Evolutionary conservation across 2,113 vertebrate genomes (phyloP).

Genomic region (Emydocephalus ijimae): DNA sequence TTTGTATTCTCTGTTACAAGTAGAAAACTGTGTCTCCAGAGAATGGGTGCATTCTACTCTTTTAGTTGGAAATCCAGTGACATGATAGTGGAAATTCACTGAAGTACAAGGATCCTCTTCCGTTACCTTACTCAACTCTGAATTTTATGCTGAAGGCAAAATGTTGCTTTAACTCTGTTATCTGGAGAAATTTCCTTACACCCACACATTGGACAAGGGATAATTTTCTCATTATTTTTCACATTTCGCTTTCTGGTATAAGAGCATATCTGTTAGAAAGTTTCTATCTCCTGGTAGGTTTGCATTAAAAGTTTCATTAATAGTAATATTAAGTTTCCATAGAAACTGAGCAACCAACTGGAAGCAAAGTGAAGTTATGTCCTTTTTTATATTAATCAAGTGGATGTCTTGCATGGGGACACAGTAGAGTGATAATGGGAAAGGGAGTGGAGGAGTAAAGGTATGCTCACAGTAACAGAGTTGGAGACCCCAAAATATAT

Average conservation of each 20-base stretch:
- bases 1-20: neutral
- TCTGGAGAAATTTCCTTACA: neutral
- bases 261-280: neutral
- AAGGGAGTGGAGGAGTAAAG: neutral
- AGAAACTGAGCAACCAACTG: neutral
- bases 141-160: conserved; percentile 12
- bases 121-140: neutral
- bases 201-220: neutral
- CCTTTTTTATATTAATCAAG: neutral
- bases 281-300: conserved; percentile 5
- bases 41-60: neutral
- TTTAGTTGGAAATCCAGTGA: neutral
- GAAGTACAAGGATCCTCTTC: neutral
- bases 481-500: neutral
- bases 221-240: conserved; percentile 26
- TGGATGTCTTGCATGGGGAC: neutral
- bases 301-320: conserved; percentile 14
- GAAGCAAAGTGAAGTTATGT: neutral
- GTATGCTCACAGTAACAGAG: neutral
- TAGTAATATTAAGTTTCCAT: conserved; percentile 13
- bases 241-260: neutral
- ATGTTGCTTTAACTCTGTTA: conserved; percentile 2
- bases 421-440: neutral
- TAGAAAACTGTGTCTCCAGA: neutral
- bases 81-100: neutral